phyloP scores from a whole-genome alignment of 2,113 vertebrate species.

The Nipponia nippon region DNA sequence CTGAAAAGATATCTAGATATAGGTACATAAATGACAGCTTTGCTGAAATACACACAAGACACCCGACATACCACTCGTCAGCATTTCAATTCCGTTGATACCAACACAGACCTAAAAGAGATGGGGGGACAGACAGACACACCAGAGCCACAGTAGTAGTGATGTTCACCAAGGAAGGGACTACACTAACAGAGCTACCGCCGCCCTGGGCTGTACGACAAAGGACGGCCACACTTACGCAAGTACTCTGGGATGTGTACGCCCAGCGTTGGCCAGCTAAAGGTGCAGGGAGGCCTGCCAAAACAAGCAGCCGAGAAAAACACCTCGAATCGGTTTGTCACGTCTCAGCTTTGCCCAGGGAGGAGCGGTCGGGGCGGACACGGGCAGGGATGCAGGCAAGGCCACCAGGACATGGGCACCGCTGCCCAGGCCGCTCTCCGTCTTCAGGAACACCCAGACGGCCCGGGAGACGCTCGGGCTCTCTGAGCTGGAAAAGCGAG shows the following conservation, averaged over 20 bases:
- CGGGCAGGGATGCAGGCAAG: fast-evolving
- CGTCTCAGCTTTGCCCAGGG: fast-evolving
- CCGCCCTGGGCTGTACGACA: fast-evolving
- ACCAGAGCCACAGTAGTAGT: fast-evolving
- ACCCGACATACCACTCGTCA: fast-evolving
- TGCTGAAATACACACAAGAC: not conserved
- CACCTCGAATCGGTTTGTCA: fast-evolving
- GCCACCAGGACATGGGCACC: fast-evolving
- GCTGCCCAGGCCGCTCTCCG: no score
- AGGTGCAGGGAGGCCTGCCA: fast-evolving
- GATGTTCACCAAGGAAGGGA: fast-evolving
- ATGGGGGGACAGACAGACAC: no score
- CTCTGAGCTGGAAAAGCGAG: fast-evolving
- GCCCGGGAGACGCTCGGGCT: fast-evolving
- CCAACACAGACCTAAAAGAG: no score
- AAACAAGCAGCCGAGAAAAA: fast-evolving
- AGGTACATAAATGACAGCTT: fast-evolving
- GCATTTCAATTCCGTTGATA: fast-evolving
- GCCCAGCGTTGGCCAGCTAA: fast-evolving
- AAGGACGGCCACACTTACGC: fast-evolving
- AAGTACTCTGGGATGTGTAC: fast-evolving
- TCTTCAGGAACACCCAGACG: fast-evolving
- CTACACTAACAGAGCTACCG: fast-evolving
- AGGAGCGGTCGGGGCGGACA: fast-evolving
- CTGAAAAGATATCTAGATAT: fast-evolving